phyloP scores from a whole-genome alignment of 2,888 invertebrate genomes.

The Lissonota sp. region DNA sequence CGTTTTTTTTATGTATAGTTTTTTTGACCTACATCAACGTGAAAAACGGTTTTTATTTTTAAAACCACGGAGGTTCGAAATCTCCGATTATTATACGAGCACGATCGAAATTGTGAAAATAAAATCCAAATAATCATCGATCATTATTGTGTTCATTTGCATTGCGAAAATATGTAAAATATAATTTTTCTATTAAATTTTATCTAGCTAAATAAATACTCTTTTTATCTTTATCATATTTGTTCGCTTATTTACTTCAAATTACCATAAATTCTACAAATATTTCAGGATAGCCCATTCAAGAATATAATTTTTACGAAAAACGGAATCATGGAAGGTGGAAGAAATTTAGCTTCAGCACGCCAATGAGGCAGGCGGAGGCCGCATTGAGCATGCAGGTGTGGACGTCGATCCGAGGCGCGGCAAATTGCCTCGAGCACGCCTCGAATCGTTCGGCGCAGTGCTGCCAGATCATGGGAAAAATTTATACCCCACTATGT shows the following conservation, averaged over 20 bases:
- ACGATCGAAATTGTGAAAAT: constrained; percentile 8
- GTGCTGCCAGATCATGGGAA: too few species aligned
- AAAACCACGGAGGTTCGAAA: constrained; percentile 36
- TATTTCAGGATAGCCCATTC: too few species aligned
- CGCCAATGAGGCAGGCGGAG: too few species aligned
- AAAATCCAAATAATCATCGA: constrained; percentile 1
- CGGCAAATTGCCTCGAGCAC: too few species aligned
- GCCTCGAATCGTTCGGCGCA: too few species aligned
- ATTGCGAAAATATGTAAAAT: not conserved
- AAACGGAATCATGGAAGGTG: not conserved
- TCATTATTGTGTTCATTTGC: not conserved
- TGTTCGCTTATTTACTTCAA: constrained; percentile 1
- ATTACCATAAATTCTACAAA: not conserved
- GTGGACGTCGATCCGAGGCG: too few species aligned
- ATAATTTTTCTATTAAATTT: constrained; percentile 1
- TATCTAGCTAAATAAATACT: constrained; percentile 34
- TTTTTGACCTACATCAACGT: constrained; percentile 8
- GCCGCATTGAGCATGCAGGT: too few species aligned
- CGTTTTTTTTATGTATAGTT: constrained; percentile 14
- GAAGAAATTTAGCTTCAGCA: not conserved
- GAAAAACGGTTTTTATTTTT: constrained; percentile 45
- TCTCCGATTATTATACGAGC: not conserved
- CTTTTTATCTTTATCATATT: constrained; percentile 44
- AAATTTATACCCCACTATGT: too few species aligned
- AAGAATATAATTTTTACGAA: not conserved